A percentile compares a stretch with the other conserved stretches of the same genome.
Evolutionary conservation across 2,797 vertebrate genomes (phyloP).

Genomic region (Okamejei kenojei): DNA sequence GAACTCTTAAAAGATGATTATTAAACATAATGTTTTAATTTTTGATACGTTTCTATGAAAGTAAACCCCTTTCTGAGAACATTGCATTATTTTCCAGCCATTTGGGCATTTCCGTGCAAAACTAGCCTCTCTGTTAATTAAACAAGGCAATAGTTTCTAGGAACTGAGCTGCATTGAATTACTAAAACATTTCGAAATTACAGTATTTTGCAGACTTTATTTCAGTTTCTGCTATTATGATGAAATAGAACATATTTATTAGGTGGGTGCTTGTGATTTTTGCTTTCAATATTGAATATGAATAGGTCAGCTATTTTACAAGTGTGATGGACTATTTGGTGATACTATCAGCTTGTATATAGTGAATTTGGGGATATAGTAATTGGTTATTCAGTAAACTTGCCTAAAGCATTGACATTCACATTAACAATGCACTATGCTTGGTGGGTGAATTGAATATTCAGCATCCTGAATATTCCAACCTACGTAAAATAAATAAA

Average conservation of each 20-base stretch:
- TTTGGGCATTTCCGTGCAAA: neutral
- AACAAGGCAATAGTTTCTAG: neutral
- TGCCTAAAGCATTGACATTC: neutral
- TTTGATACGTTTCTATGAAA: neutral
- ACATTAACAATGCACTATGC: neutral
- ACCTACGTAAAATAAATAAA: neutral
- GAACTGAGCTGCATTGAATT: neutral
- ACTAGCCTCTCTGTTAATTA: neutral
- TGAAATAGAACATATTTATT: neutral
- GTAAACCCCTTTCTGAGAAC: neutral
- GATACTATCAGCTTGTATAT: neutral
- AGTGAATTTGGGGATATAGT: neutral
- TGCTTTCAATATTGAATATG: neutral
- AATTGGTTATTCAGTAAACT: neutral
- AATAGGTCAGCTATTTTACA: neutral
- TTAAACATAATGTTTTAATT: neutral
- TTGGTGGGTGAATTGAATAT: neutral
- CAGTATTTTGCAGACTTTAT: neutral
- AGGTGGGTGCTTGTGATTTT: neutral
- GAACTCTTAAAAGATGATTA: neutral
- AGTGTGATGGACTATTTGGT: neutral
- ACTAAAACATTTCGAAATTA: neutral
- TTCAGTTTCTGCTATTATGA: neutral
- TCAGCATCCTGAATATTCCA: neutral
- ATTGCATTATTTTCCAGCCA: neutral